Evolutionary conservation across 2,888 invertebrate species (phyloP).

Genomic region (Cylindroiulus punctatus): DNA sequence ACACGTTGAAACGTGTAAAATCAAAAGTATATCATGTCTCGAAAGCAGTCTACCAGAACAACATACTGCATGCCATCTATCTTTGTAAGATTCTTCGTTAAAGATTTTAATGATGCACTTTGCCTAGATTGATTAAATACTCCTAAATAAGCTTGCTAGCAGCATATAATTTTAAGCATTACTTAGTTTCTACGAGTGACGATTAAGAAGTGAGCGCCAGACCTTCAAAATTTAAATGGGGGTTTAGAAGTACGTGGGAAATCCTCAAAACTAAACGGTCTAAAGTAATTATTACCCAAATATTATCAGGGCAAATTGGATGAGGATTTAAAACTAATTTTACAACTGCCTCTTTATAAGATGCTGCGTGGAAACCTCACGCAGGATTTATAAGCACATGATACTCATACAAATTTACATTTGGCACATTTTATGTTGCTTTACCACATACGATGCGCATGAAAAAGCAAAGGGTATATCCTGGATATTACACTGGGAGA

Average conservation of each 20-base stretch:
- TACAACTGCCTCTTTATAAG: neutral
- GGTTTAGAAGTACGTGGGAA: neutral
- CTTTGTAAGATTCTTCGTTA: neutral
- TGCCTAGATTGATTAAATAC: slow-evolving; percentile 17
- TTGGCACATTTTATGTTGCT: slow-evolving; percentile 30
- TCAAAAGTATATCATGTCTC: neutral
- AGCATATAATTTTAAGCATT: neutral
- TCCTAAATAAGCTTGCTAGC: slow-evolving; percentile 14
- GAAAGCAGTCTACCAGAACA: slow-evolving; percentile 9
- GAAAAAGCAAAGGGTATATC: slow-evolving; percentile 10
- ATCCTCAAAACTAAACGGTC: neutral
- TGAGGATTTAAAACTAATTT: neutral
- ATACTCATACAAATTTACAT: neutral
- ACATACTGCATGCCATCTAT: neutral
- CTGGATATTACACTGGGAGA: neutral
- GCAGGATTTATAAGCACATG: neutral
- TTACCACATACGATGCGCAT: neutral
- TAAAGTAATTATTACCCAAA: neutral
- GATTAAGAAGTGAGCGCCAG: neutral
- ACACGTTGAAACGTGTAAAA: too few species aligned
- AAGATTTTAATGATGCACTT: neutral
- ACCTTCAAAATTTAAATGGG: neutral
- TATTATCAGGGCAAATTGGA: neutral
- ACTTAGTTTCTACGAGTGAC: neutral
- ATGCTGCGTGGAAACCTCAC: neutral